Base-by-base conservation (phyloP, 2,888 invertebrate genomes). In the Linnaemya tessellans region DNA sequence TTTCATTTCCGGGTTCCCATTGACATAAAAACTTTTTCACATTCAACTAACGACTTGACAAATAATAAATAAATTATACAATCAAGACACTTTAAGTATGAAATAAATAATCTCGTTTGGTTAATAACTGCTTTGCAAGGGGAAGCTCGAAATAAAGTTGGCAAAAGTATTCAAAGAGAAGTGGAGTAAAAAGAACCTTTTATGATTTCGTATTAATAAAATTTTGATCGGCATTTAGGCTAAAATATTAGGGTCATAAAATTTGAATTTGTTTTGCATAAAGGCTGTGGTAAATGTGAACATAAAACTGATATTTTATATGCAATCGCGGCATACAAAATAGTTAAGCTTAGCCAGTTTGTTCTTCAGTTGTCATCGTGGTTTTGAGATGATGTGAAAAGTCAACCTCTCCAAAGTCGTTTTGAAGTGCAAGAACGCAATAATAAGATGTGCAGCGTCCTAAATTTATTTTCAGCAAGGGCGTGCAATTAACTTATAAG, bases 161-260 rank as follows among this genome's bases (percentile, higher is more conserved):
- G 64, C 51, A 64, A 74, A 74, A 64, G 64, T 75, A 30, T 64
- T 75, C n/a, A 51, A 41, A 75, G 64, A 64, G 51, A 75, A 54
- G 54, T 64, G 13, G 51, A 62, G 62, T 38, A 62, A 46, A 73
- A 64, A 10, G 1, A 13, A 18, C n/a, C 43, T 38, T 25, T 18
- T 3, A 54, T 41, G 22, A 25, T 64, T 74, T 64, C 41, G 3
- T 41, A 41, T 54, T 41, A 41, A 64, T 54, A 25, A 64, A 51
- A 74, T 41, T 7, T 15, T 20, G 49, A 22, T 3, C 62, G 18
- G 22, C 25, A 62, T 64, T 51, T 74, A n/a, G n/a, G 18, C 35
- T 51, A 1, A 1, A 9, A n/a, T 35, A n/a, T 64, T 18, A 13
- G 4, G 18, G n/a, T 10, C 2, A 18, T 30, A 30, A 30, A 30